Evolutionary conservation across 2,797 vertebrate species (phyloP), one percentile per base, ranked within the genome.

Genomic region (Danio albolineatus): DNA sequence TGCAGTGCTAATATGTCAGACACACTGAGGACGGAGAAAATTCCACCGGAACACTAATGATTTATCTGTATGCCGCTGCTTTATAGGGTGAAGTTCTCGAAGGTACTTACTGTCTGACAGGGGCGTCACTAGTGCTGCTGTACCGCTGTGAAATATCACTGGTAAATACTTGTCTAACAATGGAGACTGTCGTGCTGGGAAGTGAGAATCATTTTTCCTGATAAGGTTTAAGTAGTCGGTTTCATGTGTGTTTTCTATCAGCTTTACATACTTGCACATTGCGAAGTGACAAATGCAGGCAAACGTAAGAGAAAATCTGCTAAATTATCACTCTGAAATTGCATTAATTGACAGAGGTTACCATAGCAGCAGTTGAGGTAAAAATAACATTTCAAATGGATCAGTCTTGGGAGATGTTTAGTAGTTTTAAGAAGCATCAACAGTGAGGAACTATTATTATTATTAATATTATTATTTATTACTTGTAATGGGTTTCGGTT

Each of bases 1-100:
- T 51, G 76, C 44, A 16, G 66, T 70, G 46, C 17, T 60, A 44
- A 49, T 61, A 53, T 60, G 36, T 61, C 12, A 48, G 19, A 78
- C 17, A 73, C 16, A 78, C 28, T 10, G 28, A 41, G 36, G 61
- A 17, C 14, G 4, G 10, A 59, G 10, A n/a, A 71, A 41, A 51
- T 53, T 78, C 14, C 56, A 51, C 17, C 12, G 36, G 43, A 61
- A 51, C 44, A 61, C 46, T 53, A 60, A 70, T 61, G 36, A 60
- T 53, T 78, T 36, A 38, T 78, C 46, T 10, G 4, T 38, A 6
- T 60, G 46, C 38, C 12, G 53, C 16, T 72, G 69, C 39, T 44
- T 76, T 57, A 10, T 4, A 46, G 51, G 41, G 16, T 44, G 19
- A 10, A 17, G 10, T 44, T 57, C 8, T 19, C 4, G 6, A 59